These are phyloP conservation scores for Drosophila burlai DNA, from an alignment of 1,140 invertebrate genomes.

Conservation along the genomic window DNA sequence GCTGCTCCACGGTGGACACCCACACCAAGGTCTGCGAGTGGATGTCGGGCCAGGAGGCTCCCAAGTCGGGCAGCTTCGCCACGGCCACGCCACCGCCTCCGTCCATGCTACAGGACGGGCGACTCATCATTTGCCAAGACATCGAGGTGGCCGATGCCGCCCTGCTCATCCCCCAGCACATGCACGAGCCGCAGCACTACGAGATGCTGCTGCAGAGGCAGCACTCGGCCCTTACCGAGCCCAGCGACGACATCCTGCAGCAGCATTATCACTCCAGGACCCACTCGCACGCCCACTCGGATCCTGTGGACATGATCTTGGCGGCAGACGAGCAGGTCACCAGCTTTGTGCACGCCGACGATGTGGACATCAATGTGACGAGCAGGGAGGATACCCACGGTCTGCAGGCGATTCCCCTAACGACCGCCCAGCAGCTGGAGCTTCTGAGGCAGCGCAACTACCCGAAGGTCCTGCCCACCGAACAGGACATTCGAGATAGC, in stretches of 20 bases:
- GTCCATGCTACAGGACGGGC: conserved; percentile 87
- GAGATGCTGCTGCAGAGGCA: conserved; percentile 72
- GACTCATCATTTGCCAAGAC: conserved; percentile 83
- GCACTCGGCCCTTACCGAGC: conserved; percentile 73
- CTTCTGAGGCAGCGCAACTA: conserved; percentile 91
- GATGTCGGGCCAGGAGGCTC: conserved; percentile 89
- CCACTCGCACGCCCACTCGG: conserved; percentile 89
- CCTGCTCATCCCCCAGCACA: conserved; percentile 70
- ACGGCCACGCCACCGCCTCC: conserved; percentile 86
- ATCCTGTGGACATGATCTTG: conserved; percentile 87
- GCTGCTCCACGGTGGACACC: conserved; percentile 92
- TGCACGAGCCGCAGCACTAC: conserved; percentile 68
- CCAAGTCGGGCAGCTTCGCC: conserved; percentile 76
- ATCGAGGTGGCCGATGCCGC: conserved; percentile 76
- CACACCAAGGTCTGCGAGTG: conserved; percentile 94
- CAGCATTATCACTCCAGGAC: conserved; percentile 62
- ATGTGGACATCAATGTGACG: conserved; percentile 90
- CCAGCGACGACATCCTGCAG: conserved; percentile 54
- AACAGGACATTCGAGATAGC: conserved; percentile 45
- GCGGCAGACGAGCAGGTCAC: conserved; percentile 85
- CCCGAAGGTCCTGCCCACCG: conserved; percentile 92
- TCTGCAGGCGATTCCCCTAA: conserved; percentile 79
- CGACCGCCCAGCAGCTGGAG: conserved; percentile 89
- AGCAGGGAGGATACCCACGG: conserved; percentile 85
- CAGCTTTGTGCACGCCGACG: conserved; percentile 86